Evolutionary conservation across 2,113 vertebrate genomes (phyloP).

Genomic region (Apaloderma vittatum): DNA sequence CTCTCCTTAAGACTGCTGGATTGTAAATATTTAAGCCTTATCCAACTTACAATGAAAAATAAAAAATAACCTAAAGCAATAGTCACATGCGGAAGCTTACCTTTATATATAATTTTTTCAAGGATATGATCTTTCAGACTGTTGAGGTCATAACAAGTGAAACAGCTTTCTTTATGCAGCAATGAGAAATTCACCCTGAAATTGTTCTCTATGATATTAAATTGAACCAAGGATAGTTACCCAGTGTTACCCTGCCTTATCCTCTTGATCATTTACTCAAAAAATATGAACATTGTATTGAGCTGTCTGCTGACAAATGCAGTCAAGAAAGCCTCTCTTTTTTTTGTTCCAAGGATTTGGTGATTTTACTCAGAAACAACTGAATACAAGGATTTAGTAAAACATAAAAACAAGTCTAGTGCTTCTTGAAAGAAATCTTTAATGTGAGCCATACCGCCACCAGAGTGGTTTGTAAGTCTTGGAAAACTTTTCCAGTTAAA

Average conservation of each 20-base stretch:
- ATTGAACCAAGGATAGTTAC: not conserved
- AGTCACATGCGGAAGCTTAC: not conserved
- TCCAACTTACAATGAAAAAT: not conserved
- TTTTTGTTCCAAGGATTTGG: not conserved
- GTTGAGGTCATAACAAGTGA: not conserved
- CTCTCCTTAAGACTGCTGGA: not conserved
- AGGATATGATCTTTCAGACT: not conserved
- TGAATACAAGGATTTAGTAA: slow-evolving; percentile 21
- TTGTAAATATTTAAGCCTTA: not conserved
- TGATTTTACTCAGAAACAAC: not conserved
- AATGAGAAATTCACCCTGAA: not conserved
- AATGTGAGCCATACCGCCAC: not conserved
- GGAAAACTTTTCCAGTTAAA: not conserved
- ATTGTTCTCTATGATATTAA: not conserved
- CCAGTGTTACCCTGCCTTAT: not conserved
- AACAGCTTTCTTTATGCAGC: not conserved
- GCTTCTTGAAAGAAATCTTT: not conserved
- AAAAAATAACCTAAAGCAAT: not conserved
- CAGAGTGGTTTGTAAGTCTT: not conserved
- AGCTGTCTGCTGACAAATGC: not conserved
- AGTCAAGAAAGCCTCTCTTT: not conserved
- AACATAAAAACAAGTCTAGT: not conserved
- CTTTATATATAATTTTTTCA: not conserved
- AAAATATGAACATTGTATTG: not conserved
- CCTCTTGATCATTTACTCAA: not conserved